Evolutionary conservation across 2,888 invertebrate species (phyloP), one percentile per base, ranked within the genome.

Genomic region (Amblyteles armatorius): DNA sequence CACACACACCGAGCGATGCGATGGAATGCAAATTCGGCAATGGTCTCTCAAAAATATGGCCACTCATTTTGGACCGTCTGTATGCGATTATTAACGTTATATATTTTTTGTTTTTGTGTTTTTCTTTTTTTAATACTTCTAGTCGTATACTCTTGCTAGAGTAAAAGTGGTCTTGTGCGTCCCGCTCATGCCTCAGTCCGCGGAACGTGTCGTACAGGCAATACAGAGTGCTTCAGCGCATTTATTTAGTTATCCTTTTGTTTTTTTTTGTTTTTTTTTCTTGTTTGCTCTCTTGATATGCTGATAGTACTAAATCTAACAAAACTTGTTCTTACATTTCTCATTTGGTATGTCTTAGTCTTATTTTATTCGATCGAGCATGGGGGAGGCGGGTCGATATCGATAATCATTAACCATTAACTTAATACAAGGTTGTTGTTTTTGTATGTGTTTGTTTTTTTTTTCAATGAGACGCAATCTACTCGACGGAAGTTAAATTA

Each of bases 271-370:
- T 86, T 80, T 57, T 84, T 86, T 83, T 52, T 78, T 84, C 87
- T 84, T 86, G 86, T 89, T 90, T 90, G 91, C 90, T 91, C 91
- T 91, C 92, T 92, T 93, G 93, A 93, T 93, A 93, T 93, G 93
- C 93, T 79, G 92, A 93, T 92, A 92, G 89, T 92, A 90, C 84
- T 85, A 86, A 91, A 90, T 87, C 92, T 93, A 93, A 93, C 90
- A 89, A 92, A 93, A 92, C 90, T 91, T 91, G 91, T 92, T 91
- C 90, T 93, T 93, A 92, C 88, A 90, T 91, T 90, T 93, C 89
- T 92, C 92, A 93, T 93, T 93, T 93, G 93, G 93, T 93, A 93
- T 93, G 91, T 93, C 91, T 93, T 93, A 93, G 93, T 93, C 93
- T 93, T 93, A 92, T 91, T 92, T 90, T 92, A 68, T 82, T 85